Base-by-base conservation (phyloP, 2,888 invertebrate genomes). In the Synergus itoensis region DNA sequence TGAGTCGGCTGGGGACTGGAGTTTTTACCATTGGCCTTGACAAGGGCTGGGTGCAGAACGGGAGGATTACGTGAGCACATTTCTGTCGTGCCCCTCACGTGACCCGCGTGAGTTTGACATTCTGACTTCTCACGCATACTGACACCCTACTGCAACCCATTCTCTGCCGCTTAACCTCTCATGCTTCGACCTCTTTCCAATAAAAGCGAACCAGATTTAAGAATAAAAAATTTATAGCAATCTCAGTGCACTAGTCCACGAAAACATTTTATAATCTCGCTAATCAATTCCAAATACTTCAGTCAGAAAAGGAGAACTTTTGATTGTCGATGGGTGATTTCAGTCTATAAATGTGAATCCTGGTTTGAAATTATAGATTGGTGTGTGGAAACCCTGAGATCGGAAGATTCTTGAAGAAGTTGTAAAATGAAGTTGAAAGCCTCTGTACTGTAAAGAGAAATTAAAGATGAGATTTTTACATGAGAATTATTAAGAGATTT, bases 61-160 rank as follows among this genome's bases (percentile, higher is more conserved):
- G 90, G 87, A 82, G 91, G 89, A 89, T 91, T 91, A 87, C 91
- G 91, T 87, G 92, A 91, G 91, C 92, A 92, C 92, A 91, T 92
- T 86, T 91, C 91, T 90, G 89, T 90, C 88, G 90, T 91, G 88
- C 90, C 88, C 88, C 91, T 92, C 91, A 91, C 91, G 92, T 92
- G 90, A 88, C 90, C 89, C 89, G 91, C 88, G 90, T 89, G 91
- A 90, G 90, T 87, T 89, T 90, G 90, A 91, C 92, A 92, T 92
- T 91, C 92, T 89, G 92, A 89, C 90, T 92, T 92, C 88, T 92
- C 92, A 86, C 92, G 92, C 92, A 92, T 92, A 86, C 90, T 91
- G 91, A 89, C 84, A 89, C 87, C 89, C 87, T 87, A 87, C 84
- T 88, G 87, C 84, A 87, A 90, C 86, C 91, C 89, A 90, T 89